Evolutionary conservation across 2,888 invertebrate species (phyloP), one percentile per base, ranked within the genome.

Genomic region (Chloroclysta siterata): DNA sequence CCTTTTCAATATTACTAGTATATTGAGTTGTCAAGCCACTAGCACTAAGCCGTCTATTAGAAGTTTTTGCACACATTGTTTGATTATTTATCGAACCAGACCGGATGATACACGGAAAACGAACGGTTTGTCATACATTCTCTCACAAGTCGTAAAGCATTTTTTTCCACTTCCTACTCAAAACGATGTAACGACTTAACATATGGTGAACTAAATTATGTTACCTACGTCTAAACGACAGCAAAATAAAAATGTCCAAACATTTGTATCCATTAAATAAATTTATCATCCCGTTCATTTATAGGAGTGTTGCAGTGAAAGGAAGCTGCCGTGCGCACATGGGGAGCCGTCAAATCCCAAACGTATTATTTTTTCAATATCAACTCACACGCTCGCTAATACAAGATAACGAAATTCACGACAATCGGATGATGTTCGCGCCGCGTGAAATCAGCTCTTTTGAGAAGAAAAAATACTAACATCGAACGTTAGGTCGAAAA

Each of bases 211-310:
- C 90, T 90, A 89, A 92, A 92, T 92, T 90, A 92, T 89, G 89
- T 90, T 89, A 90, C 89, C 90, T 90, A 89, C 88, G 84, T 85
- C 82, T 89, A 90, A 91, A 85, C 88, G 90, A 87, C 91, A 90
- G 87, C 87, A 83, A 90, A 92, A 91, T 93, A 92, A 92, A 93
- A 92, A 91, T 92, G 92, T 93, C 92, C 89, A 93, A 93, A 92
- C 90, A 93, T 93, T 93, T 92, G 92, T 93, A 92, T 91, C 90
- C 91, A 90, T 92, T 89, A 90, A 90, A 92, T 87, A 91, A 92
- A 93, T 93, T 92, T 93, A 93, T 92, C 91, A 92, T 92, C 85
- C 84, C 84, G 84, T 87, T 86, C 88, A 84, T 89, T 87, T 85
- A 83, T 84, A 87, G 81, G 78, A 83, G 80, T 81, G 78, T 75